Percentiles rank a stretch among this genome's conserved stretches.
Evolutionary conservation across 2,113 vertebrate species (phyloP).

Genomic region (Muntiacus reevesi): DNA sequence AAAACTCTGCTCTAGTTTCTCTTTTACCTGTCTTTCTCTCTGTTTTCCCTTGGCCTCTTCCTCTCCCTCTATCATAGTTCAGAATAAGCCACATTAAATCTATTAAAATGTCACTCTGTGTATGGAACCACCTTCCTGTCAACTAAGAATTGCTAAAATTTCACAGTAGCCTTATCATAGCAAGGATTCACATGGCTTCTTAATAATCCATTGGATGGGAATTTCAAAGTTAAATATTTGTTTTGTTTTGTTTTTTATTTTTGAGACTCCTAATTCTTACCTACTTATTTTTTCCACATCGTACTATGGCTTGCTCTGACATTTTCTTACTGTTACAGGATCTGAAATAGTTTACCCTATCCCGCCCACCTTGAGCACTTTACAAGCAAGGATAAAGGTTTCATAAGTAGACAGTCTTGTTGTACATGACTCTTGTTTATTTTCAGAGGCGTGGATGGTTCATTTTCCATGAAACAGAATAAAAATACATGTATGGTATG

Average conservation of each 20-base stretch:
- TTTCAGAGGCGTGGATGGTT: neutral
- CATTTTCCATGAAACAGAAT: conserved; percentile 40
- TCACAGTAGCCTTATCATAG: neutral
- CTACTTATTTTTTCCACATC: neutral
- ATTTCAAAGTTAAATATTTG: neutral
- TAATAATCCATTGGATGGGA: neutral
- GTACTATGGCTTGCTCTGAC: neutral
- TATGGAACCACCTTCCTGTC: neutral
- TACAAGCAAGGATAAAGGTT: neutral
- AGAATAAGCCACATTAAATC: neutral
- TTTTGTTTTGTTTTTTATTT: neutral
- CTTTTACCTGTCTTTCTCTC: neutral
- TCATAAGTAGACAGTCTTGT: conserved; percentile 1
- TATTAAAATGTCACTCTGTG: neutral
- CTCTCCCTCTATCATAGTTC: neutral
- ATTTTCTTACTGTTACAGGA: neutral
- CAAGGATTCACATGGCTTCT: neutral
- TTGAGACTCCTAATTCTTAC: neutral
- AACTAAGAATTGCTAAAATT: neutral
- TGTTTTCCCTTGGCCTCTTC: neutral
- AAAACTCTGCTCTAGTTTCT: neutral
- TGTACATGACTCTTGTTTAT: neutral
- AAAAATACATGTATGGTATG: conserved; percentile 30
- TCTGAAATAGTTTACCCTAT: neutral
- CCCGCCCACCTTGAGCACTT: neutral